Evolutionary conservation across 2,888 invertebrate genomes (phyloP), one percentile per base, ranked within the genome.

Genomic region (Odiellus spinosus): DNA sequence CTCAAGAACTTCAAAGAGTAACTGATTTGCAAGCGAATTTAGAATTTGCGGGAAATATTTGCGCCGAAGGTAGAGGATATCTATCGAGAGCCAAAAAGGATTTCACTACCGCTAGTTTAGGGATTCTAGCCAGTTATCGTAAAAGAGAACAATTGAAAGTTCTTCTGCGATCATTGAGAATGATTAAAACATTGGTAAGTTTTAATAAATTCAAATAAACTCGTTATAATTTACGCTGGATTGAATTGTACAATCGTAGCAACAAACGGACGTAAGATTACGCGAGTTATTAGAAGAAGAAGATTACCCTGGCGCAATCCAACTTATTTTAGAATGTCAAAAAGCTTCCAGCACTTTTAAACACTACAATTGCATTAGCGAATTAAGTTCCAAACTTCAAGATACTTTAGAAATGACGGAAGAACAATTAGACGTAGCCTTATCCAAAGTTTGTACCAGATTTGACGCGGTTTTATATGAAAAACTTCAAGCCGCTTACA

Each of bases 371-470:
- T 91, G 93, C 60, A 86, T 95, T 38, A 80, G 85, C 39, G 87
- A 88, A 50, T 67, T 95, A 33, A 78, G 79, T 12, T 76, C 79
- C 12, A 82, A 91, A 60, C 68, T 95, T 0, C 87, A 90, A 63
- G 91, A 93, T 62, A 90, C 87, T 0, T 67, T 93, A 46, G 82
- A 84, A 51, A 76, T 86, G 70, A 85, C 88, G 0, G 93, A 95
- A 62, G 85, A 88, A 55, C 85, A 87, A 58, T 63, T 95, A 38
- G 93, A 95, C 61, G 76, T 78, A 0, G 86, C 88, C 1, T 69
- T 95, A 11, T 77, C 86, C 1, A 80, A 80, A 59, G 77, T 84
- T 56, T 57, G 55, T 21, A 45, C 46, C 17, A 46, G 48, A 35
- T 57, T 57, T 42, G 53, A 58, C 39, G 43, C 73, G 72, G 52